Evolutionary conservation across 2,888 invertebrate species (phyloP).

Genomic region (Brachyptera putata): DNA sequence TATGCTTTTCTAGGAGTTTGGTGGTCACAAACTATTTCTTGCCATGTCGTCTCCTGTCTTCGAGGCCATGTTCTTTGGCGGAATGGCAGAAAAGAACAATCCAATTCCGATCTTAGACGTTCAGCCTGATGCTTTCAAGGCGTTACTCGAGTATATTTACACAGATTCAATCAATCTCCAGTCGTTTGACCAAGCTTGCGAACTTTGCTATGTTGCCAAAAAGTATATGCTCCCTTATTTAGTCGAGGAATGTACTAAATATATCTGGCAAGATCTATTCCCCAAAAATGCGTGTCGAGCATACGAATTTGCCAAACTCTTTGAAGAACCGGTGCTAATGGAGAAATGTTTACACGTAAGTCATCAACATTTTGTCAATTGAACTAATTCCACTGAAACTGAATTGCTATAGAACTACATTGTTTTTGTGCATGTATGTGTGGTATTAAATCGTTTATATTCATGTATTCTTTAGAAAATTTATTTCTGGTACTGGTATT

Average conservation of each 20-base stretch:
- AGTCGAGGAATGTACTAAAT: conserved; percentile 77
- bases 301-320: conserved; percentile 80
- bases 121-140: conserved; percentile 80
- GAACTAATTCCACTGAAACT: too few relatives aligned
- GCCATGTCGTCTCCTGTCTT: conserved; percentile 87
- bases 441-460: too few relatives aligned
- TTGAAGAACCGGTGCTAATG: conserved; percentile 77
- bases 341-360: conserved; percentile 71
- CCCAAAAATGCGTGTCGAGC: conserved; percentile 80
- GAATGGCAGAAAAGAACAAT: conserved; percentile 70
- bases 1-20: conserved; percentile 55
- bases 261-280: conserved; percentile 74
- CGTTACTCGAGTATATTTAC: conserved; percentile 78
- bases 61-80: conserved; percentile 83
- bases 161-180: conserved; percentile 74
- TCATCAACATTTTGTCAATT: too few relatives aligned
- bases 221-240: conserved; percentile 83
- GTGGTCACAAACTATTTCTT: conserved; percentile 73
- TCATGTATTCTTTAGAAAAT: too few relatives aligned
- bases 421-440: too few relatives aligned
- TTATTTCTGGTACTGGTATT: too few relatives aligned
- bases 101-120: conserved; percentile 79
- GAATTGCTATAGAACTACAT: too few relatives aligned
- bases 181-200: conserved; percentile 82
- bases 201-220: conserved; percentile 81